phyloP scores from a whole-genome alignment of 2,888 invertebrate species.

The Anodontia alba region DNA sequence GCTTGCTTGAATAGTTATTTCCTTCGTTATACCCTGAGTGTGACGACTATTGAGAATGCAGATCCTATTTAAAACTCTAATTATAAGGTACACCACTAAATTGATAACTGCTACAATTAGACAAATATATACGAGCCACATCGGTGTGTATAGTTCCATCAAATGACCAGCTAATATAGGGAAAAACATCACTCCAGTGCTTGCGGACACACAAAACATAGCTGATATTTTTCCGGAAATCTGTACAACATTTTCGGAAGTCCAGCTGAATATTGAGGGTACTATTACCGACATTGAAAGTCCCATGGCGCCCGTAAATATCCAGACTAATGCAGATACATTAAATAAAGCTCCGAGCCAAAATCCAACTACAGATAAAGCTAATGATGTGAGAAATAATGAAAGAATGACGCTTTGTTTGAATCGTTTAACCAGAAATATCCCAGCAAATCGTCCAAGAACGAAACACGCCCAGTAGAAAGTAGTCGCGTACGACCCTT shows the following conservation, averaged over 20 bases:
- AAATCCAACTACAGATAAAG: background rate
- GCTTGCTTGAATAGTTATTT: no score
- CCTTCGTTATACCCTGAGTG: no score
- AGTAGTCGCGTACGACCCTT: background rate
- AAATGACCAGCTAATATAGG: background rate
- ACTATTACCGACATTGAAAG: background rate
- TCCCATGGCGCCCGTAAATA: background rate
- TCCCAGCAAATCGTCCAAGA: slow-evolving; percentile 1
- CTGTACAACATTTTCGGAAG: background rate
- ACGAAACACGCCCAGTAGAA: slow-evolving; percentile 1
- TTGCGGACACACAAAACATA: background rate
- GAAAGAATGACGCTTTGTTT: background rate
- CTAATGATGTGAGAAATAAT: background rate
- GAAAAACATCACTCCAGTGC: background rate
- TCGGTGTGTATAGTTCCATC: background rate
- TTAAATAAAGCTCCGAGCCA: background rate
- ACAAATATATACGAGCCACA: background rate
- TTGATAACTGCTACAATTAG: background rate
- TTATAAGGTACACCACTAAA: background rate
- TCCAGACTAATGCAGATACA: background rate
- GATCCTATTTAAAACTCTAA: background rate
- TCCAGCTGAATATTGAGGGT: background rate
- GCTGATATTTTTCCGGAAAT: background rate
- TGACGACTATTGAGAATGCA: background rate
- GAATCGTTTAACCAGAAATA: background rate